Percentiles rank a stretch among this genome's conserved stretches.
These are phyloP conservation scores for Melospiza melodia DNA, from an alignment of 2,113 vertebrate genomes.

Conservation along the genomic window DNA sequence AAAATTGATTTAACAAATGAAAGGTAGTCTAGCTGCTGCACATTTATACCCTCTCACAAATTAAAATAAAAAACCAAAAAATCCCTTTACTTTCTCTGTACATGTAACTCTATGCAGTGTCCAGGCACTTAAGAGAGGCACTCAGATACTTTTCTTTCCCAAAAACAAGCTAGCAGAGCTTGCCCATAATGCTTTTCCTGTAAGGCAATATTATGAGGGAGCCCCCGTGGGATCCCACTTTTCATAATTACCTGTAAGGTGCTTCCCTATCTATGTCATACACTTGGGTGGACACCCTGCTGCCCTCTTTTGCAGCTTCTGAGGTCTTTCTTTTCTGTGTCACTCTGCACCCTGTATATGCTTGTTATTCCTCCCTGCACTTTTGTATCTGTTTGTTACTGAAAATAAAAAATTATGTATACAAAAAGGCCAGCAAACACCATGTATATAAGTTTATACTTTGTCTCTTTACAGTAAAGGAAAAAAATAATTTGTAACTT, in stretches of 20 bases:
- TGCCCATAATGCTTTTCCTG: not conserved
- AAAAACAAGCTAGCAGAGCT: not conserved
- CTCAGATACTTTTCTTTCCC: not conserved
- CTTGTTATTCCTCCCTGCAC: not conserved
- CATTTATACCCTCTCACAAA: rapidly evolving
- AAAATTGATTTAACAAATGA: rapidly evolving
- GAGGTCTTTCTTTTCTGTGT: not conserved
- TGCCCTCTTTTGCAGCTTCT: not conserved
- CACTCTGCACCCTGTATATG: not conserved
- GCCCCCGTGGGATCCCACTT: not conserved
- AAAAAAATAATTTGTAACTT: not conserved
- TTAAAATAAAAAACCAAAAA: not conserved
- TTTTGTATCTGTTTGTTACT: not conserved
- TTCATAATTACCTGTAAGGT: too few species aligned
- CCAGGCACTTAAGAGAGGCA: not conserved
- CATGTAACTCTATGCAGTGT: rapidly evolving
- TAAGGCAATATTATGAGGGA: not conserved
- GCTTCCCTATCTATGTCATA: not conserved
- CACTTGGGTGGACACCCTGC: not conserved
- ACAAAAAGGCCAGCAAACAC: not conserved
- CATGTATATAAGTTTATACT: not conserved
- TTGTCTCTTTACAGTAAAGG: not conserved
- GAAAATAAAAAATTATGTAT: not conserved
- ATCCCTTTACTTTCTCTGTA: not conserved
- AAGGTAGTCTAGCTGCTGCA: not conserved